phyloP scores from a whole-genome alignment of 2,113 vertebrate genomes.

The Phasianus colchicus region DNA sequence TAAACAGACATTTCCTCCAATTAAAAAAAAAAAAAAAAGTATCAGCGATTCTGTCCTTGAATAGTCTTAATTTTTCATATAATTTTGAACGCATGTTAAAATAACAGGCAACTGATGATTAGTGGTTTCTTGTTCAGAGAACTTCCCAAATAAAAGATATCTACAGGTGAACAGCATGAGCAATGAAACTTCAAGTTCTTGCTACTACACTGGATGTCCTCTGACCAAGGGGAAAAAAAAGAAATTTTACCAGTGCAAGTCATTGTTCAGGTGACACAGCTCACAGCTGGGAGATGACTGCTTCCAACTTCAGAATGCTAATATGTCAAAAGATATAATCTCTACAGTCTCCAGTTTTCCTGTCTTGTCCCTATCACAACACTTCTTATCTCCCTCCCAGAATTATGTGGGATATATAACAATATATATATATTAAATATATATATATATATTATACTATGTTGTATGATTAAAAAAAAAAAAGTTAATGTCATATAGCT shows the following conservation, averaged over 20 bases:
- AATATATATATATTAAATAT: too few relatives aligned
- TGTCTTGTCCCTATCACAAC: background rate
- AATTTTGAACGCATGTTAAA: background rate
- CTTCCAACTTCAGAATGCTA: background rate
- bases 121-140: background rate
- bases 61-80: background rate
- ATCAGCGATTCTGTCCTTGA: background rate
- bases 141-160: background rate
- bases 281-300: background rate
- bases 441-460: too few relatives aligned
- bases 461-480: background rate
- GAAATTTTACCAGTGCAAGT: background rate
- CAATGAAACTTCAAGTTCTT: fast-evolving
- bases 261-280: background rate
- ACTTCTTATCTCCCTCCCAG: background rate
- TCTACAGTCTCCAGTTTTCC: background rate
- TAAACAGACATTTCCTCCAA: background rate
- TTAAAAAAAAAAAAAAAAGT: background rate
- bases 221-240: background rate
- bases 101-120: background rate
- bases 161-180: background rate
- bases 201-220: background rate
- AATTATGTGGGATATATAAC: background rate
- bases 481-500: background rate
- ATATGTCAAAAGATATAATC: background rate